Base-by-base conservation (phyloP, 2,888 invertebrate species). In the Callimorpha dominula region DNA sequence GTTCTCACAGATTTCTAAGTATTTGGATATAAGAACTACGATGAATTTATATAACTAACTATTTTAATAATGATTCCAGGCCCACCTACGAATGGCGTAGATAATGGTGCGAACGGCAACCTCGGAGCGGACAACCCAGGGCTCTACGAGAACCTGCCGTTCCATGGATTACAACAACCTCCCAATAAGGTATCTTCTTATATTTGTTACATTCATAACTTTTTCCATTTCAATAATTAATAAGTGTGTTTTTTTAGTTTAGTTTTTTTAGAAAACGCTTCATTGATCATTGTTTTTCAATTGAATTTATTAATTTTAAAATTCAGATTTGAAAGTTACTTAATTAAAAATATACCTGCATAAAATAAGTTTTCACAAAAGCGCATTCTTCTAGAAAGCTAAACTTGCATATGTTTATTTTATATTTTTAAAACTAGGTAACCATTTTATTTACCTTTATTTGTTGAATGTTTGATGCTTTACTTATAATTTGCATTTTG, bases 181-280 rank as follows among this genome's bases (percentile, higher is more conserved):
- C 98, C 98, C 88, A 98, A 98, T 95, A 99, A 99, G 98, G 99
- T 99, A 97, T n/a, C n/a, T n/a, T n/a, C n/a, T n/a, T n/a, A n/a
- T n/a, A n/a, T n/a, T n/a, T n/a, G n/a, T n/a, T n/a, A n/a, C n/a
- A n/a, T n/a, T 62, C 9, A 8, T 46, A 9, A 46, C 9, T 8
- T 46, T 46, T 4, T 46, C 9, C 43, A 46, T 46, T 8, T 46
- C 8, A 46, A 3, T 1, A 31, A 31, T 31, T 31, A 31, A 11
- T 15, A 46, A 8, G 11, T 8, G 46, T 42, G 64, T 46, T 57
- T 46, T n/a, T 43, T 17, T 54, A 57, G 7, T 49, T n/a, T 40
- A 40, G 3, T 40, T 46, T 46, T 46, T 14, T 54, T n/a, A 54
- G 17, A 52, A 54, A 57, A 57, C n/a, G 54, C 57, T 57, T 20